Percentiles rank a stretch among this genome's conserved stretches.
phyloP scores from a whole-genome alignment of 2,113 vertebrate genomes.

The Oenanthe melanoleuca region DNA sequence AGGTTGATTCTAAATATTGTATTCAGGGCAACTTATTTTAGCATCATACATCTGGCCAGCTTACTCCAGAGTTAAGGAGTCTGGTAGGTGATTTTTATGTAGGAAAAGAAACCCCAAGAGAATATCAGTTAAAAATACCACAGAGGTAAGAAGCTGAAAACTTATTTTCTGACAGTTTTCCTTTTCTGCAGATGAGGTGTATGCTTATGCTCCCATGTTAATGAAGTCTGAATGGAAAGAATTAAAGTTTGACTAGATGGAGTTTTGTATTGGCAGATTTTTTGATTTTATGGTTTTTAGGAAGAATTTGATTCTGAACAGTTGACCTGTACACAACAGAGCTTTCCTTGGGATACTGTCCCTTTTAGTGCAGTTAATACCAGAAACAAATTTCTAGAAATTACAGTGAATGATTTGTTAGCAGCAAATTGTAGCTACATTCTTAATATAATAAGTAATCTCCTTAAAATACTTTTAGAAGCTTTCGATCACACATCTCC shows the following conservation, averaged over 20 bases:
- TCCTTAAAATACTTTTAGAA: neutral
- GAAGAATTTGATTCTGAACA: neutral
- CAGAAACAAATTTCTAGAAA: neutral
- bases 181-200: neutral
- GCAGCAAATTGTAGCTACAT: neutral
- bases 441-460: neutral
- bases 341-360: neutral
- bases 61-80: neutral
- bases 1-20: neutral
- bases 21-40: neutral
- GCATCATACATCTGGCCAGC: neutral
- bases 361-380: neutral
- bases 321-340: neutral
- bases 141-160: neutral
- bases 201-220: neutral
- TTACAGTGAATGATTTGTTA: neutral
- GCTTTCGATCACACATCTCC: neutral
- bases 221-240: neutral
- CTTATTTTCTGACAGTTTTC: neutral
- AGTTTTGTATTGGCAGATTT: neutral
- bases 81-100: neutral
- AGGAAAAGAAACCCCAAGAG: neutral
- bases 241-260: neutral
- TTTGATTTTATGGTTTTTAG: neutral
- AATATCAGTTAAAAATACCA: neutral